Evolutionary conservation across 2,797 vertebrate species (phyloP), one percentile per base, ranked within the genome.

Genomic region (Austrolebias charrua): DNA sequence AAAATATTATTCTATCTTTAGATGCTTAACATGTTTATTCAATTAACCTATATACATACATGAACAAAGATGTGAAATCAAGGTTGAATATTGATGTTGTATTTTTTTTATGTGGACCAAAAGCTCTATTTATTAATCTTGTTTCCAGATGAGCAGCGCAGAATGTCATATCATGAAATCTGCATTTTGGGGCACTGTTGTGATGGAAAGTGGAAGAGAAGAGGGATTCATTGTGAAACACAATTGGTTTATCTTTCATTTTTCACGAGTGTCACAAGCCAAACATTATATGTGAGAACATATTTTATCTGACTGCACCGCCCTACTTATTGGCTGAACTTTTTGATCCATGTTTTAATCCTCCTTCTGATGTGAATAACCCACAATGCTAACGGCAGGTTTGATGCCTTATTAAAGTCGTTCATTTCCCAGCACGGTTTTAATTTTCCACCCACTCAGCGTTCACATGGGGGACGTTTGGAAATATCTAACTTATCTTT

Each of bases 401-500:
- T 63, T 73, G 57, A 73, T 46, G 10, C 51, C 61, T 60, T 73
- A 73, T 71, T 73, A 49, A 60, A 66, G 52, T 56, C 47, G 12
- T 73, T 12, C 51, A 49, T 71, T 60, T 76, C 65, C 59, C 49
- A 56, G 45, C 8, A 45, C 48, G 13, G 63, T 53, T 63, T 51
- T 29, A 53, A 55, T 69, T 66, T 73, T 51, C n/a, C 56, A 62
- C 45, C 64, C 35, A 9, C 45, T 56, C 42, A 69, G 53, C 20
- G 38, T 29, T 55, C 24, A 63, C 46, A 54, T 54, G 60, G 18
- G 35, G 45, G 45, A 53, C 35, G 51, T 49, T 62, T 38, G 33
- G 20, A 61, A 68, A 61, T 40, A 67, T 55, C 24, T 10, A 55
- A 29, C 42, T 15, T 65, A 47, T 38, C 35, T 38, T 38, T 3